phyloP scores from a whole-genome alignment of 2,888 invertebrate species.

The Ecliptopera silaceata region DNA sequence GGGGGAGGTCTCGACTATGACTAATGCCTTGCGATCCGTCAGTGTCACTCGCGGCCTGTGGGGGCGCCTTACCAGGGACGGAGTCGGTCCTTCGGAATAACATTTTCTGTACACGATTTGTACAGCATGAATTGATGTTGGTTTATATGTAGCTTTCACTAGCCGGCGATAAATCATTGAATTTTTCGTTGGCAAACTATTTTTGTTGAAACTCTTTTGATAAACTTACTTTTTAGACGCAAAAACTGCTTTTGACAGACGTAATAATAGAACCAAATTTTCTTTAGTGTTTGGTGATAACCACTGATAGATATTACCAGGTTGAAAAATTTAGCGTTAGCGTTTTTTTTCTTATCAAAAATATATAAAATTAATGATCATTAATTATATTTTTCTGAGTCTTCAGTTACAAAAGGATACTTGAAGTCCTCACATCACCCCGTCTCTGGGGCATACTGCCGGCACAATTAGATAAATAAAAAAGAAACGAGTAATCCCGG shows the following conservation, averaged over 20 bases:
- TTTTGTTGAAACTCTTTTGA: background rate
- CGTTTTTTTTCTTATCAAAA: background rate
- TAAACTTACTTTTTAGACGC: background rate
- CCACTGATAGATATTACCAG: no score
- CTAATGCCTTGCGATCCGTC: conserved; percentile 87
- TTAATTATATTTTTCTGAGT: conserved; percentile 66
- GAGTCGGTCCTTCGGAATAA: conserved; percentile 73
- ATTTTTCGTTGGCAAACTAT: conserved; percentile 15
- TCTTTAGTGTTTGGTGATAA: no score
- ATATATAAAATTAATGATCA: no score
- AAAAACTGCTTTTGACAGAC: background rate
- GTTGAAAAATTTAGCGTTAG: no score
- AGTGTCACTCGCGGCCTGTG: conserved; percentile 83
- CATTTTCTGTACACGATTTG: conserved; percentile 69
- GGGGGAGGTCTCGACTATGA: conserved; percentile 84
- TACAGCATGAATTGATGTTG: conserved; percentile 35
- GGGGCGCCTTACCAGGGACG: conserved; percentile 76
- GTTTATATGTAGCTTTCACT: conserved; percentile 29
- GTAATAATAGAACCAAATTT: no score
- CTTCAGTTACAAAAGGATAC: conserved; percentile 65
- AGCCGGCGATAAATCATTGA: conserved; percentile 17
- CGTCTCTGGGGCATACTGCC: conserved; percentile 71
- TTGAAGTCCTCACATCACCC: conserved; percentile 64
- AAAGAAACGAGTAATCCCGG: conserved; percentile 46
- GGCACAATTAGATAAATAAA: conserved; percentile 73